These are phyloP conservation scores for Tanaodytes sp. DNA, from an alignment of 2,888 invertebrate genomes.

Conservation along the genomic window DNA sequence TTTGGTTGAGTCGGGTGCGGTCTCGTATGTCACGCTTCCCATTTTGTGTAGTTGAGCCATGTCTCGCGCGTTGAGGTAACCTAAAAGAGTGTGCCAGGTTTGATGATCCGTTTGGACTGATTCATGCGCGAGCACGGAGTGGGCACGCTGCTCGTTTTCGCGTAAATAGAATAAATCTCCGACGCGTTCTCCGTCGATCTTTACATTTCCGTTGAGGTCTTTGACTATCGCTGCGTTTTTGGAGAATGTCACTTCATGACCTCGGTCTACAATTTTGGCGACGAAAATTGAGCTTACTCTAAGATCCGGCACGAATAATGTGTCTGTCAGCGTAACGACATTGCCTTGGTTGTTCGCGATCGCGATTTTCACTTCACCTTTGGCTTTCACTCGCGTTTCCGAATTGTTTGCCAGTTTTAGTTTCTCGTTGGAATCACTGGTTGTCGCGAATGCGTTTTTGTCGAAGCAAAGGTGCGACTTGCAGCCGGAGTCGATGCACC, in stretches of 20 bases:
- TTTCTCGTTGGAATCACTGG: not conserved
- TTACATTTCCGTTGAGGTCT: not conserved
- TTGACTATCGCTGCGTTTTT: conserved; percentile 5
- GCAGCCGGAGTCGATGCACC: conserved; percentile 34
- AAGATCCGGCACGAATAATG: conserved; percentile 8
- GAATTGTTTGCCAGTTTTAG: conserved; percentile 15
- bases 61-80: too few relatives aligned
- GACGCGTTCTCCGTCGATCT: not conserved
- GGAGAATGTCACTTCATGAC: conserved; percentile 2
- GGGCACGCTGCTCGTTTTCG: not conserved
- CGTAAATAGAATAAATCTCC: not conserved
- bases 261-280: conserved; percentile 12
- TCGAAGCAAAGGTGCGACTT: conserved; percentile 42
- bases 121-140: too few relatives aligned
- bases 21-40: too few relatives aligned
- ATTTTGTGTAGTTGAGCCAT: too few relatives aligned
- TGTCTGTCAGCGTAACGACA: conserved; percentile 2
- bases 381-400: not conserved
- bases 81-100: too few relatives aligned
- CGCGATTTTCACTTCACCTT: conserved; percentile 13
- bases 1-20: too few relatives aligned
- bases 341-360: conserved; percentile 4
- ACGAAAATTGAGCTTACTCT: too few relatives aligned
- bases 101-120: too few relatives aligned
- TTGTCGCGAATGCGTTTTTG: not conserved